These are phyloP conservation scores for Linepithema humile DNA, from an alignment of 1,140 invertebrate genomes.

Conservation along the genomic window DNA sequence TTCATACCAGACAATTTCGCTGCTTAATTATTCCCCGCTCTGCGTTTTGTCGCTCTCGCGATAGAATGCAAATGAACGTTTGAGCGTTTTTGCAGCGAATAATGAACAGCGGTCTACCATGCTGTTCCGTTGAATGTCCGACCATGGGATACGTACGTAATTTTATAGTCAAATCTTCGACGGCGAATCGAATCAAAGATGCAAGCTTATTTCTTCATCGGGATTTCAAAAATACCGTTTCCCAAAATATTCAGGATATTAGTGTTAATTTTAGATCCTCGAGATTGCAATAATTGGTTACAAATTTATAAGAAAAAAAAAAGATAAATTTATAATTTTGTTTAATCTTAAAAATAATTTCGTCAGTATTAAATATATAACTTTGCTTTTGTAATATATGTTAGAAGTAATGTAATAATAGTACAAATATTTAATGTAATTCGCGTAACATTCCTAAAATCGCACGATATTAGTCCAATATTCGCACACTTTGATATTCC, in stretches of 20 bases:
- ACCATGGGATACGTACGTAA: background rate
- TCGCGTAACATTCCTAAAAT: background rate
- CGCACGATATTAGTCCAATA: background rate
- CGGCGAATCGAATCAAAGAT: background rate
- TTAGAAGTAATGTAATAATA: too few relatives aligned
- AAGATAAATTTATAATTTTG: background rate
- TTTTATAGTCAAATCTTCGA: conserved; percentile 4
- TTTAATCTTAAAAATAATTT: background rate
- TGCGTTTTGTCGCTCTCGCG: conserved; percentile 43
- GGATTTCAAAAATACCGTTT: background rate
- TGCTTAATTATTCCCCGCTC: conserved; percentile 54
- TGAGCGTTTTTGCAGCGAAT: conserved; percentile 39
- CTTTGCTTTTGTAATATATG: background rate
- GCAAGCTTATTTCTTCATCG: background rate
- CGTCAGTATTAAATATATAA: background rate
- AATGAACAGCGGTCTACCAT: conserved; percentile 37
- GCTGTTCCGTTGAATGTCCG: conserved; percentile 3
- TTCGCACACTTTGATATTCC: conserved; percentile 1
- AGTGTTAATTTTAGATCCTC: too few relatives aligned
- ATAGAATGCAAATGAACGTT: conserved; percentile 54
- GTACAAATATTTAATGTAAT: background rate
- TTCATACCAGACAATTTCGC: conserved; percentile 55
- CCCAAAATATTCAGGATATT: background rate
- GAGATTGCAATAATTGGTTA: background rate
- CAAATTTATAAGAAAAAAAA: background rate